phyloP scores from a whole-genome alignment of 2,113 vertebrate species.

The Marmota flaviventris region DNA sequence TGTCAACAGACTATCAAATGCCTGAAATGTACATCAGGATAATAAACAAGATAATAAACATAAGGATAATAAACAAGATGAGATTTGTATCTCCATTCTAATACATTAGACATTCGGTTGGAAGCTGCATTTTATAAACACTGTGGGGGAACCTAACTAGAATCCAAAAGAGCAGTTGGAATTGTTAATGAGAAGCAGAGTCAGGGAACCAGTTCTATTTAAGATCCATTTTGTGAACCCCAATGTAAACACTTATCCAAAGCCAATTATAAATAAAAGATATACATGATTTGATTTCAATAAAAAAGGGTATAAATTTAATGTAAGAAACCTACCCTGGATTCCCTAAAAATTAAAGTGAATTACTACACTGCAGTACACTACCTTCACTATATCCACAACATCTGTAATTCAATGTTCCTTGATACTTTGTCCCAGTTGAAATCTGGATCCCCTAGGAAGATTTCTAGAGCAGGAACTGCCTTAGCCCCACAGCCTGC shows the following conservation, averaged over 20 bases:
- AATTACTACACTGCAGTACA: background rate
- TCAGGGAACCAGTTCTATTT: background rate
- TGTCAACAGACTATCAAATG: constrained; percentile 1
- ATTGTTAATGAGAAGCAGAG: background rate
- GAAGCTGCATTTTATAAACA: background rate
- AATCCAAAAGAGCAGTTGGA: background rate
- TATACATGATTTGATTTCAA: background rate
- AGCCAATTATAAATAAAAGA: constrained; percentile 32
- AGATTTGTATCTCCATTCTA: background rate
- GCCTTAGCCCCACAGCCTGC: background rate
- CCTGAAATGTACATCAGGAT: background rate
- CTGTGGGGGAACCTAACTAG: background rate
- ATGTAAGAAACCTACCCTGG: constrained; percentile 17
- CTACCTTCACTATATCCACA: background rate
- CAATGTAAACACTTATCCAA: background rate
- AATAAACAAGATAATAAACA: background rate
- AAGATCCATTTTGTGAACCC: constrained; percentile 24
- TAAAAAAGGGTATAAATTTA: background rate
- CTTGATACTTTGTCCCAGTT: background rate
- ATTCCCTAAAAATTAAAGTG: constrained; percentile 53
- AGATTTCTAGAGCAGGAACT: background rate
- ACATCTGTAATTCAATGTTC: background rate
- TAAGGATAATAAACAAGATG: background rate
- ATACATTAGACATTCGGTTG: background rate
- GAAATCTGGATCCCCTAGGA: background rate